Evolutionary conservation across 1,140 invertebrate genomes (phyloP).

Genomic region (Musca vetustissima): DNA sequence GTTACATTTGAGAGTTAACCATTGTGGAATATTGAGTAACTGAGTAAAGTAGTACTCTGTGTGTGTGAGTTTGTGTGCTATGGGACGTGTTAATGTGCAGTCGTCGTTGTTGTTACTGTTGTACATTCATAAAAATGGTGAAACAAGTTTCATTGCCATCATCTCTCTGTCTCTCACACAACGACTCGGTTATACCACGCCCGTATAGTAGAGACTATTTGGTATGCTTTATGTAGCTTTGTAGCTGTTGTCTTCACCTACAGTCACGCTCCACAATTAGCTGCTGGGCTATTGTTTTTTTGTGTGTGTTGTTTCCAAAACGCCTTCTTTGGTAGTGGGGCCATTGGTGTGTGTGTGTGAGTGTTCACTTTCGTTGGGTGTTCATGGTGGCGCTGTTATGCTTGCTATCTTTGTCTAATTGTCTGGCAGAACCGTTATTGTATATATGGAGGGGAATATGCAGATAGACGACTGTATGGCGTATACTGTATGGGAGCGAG

Average conservation of each 20-base stretch:
- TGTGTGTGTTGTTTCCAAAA: not conserved
- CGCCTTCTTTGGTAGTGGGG: not conserved
- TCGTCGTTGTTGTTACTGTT: constrained; percentile 17
- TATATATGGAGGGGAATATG: constrained; percentile 12
- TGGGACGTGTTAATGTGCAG: constrained; percentile 17
- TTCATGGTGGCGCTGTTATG: too few species aligned
- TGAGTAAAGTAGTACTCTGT: constrained; percentile 28
- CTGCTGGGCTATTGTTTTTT: constrained; percentile 19
- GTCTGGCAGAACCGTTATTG: constrained; percentile 11
- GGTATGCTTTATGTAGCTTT: constrained; percentile 26
- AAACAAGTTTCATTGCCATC: constrained; percentile 16
- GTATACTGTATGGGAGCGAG: not conserved
- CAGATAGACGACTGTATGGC: too few species aligned
- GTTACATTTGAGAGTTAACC: not conserved
- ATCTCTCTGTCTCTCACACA: constrained; percentile 2
- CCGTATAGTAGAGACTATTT: constrained; percentile 10
- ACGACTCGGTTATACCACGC: constrained; percentile 20
- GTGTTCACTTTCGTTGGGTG: constrained; percentile 1
- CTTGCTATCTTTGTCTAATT: constrained; percentile 24
- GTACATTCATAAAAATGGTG: constrained; percentile 11
- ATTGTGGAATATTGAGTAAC: constrained; percentile 31
- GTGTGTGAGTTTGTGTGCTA: not conserved
- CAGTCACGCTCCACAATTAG: constrained; percentile 53
- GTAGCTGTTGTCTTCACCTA: constrained; percentile 21
- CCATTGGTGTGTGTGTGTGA: constrained; percentile 19